Base-by-base conservation (phyloP, 2,888 invertebrate genomes). In the Apodemia hepburni region DNA sequence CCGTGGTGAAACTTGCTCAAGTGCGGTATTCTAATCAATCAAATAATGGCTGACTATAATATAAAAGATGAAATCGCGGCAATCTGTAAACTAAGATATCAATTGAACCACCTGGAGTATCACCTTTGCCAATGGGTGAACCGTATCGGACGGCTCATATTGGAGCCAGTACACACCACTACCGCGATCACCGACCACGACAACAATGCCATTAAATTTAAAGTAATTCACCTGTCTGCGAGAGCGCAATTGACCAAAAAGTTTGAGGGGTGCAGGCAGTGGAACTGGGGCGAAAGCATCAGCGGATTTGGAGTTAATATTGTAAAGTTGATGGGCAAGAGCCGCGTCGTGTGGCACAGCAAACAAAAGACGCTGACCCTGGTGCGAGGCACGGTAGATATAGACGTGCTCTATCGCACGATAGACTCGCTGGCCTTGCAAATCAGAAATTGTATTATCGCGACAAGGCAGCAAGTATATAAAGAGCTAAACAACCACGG, bases 331-430 rank as follows among this genome's bases (percentile, higher is more conserved):
- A 58, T 58, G 58, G 58, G 58, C 29, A 7, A 35, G 58, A 29
- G 58, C 8, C 58, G 58, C 15, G 29, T 58, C 4, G 8, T 12
- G n/a, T 58, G 58, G 58, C 17, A 58, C 33, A 3, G 8, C 9
- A 58, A 58, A 12, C 17, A 5, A 9, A 58, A 58, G 17, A 33
- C 33, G 27, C 58, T 58, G 33, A 58, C 58, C 12, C 29, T 58
- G 58, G 3, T 29, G 58, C 4, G 58, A 15, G 29, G 58, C 4
- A 11, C 33, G 12, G 58, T n/a, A 5, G 58, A 58, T 15, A 35
- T 58, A n/a, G 58, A 58, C 33, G 58, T 33, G 8, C 58, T 58
- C 7, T 35, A 58, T 58, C 0, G 58, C 15, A 58, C 58, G 58
- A 58, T 58, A 58, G 58, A 58, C 58, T 58, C 57, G 58, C 12